Conservation (phyloP, 2,888 invertebrate species). For the Venusia cambrica region DNA sequence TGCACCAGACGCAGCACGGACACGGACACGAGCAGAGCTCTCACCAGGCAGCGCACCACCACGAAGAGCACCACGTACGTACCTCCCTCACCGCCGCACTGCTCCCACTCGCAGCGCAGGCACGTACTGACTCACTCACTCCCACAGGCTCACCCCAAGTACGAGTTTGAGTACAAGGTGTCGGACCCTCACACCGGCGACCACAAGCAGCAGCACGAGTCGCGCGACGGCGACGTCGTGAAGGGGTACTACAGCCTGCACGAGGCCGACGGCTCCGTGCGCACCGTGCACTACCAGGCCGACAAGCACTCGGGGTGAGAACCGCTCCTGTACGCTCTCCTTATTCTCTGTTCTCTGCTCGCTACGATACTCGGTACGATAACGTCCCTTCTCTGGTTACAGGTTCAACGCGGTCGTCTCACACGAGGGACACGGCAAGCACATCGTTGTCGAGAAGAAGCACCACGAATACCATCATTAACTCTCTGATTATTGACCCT, state of each 20-base stretch:
- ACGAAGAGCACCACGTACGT: slow-evolving; percentile 20
- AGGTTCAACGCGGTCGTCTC: slow-evolving; percentile 36
- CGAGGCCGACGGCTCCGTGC: slow-evolving; percentile 41
- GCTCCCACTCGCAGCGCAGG: not conserved
- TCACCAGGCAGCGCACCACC: slow-evolving; percentile 3
- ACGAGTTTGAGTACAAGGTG: slow-evolving; percentile 48
- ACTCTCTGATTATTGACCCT: too few relatives aligned
- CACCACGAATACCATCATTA: slow-evolving; percentile 28
- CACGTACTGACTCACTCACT: slow-evolving; percentile 2
- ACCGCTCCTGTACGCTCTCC: not conserved
- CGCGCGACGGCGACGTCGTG: slow-evolving; percentile 79
- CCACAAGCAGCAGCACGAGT: slow-evolving; percentile 77
- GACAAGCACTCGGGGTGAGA: slow-evolving; percentile 50
- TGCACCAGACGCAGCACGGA: slow-evolving; percentile 43
- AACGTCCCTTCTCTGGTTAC: not conserved
- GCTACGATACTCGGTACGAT: too few relatives aligned
- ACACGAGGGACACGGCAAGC: slow-evolving; percentile 36
- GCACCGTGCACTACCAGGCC: slow-evolving; percentile 74
- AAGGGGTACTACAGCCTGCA: slow-evolving; percentile 75
- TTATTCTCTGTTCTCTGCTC: not conserved
- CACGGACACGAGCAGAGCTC: too few relatives aligned
- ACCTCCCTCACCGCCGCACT: slow-evolving; percentile 1
- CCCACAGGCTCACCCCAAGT: slow-evolving; percentile 22
- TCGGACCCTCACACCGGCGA: slow-evolving; percentile 79
- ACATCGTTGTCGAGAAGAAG: slow-evolving; percentile 22